phyloP scores from a whole-genome alignment of 2,797 vertebrate genomes.

The Sebastes trivittatus region DNA sequence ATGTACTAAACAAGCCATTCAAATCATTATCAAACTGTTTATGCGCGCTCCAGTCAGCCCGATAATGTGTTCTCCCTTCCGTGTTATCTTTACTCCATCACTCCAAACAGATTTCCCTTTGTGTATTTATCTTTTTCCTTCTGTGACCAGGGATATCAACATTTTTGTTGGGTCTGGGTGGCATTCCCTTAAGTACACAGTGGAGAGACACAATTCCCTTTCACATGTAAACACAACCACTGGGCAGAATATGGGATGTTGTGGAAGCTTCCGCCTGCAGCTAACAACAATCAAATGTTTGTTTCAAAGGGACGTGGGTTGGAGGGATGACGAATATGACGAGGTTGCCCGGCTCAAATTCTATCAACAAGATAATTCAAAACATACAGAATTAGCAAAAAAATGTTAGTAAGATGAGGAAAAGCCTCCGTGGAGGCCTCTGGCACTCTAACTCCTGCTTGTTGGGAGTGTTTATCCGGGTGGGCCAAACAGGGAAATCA shows the following conservation, averaged over 20 bases:
- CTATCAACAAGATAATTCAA: conserved; percentile 37
- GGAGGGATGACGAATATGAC: neutral
- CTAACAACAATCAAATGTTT: conserved; percentile 46
- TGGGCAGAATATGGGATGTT: conserved; percentile 14
- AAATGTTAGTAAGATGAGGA: conserved; percentile 10
- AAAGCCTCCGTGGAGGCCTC: neutral
- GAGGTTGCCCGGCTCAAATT: conserved; percentile 4
- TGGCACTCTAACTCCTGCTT: neutral
- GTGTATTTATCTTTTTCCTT: conserved; percentile 42
- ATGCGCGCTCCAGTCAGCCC: conserved; percentile 9
- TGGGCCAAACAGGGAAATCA: conserved; percentile 40
- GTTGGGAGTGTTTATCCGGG: conserved; percentile 35
- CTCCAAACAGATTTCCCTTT: conserved; percentile 35
- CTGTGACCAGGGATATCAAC: conserved; percentile 35
- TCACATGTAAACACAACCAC: conserved; percentile 37
- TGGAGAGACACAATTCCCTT: conserved; percentile 29
- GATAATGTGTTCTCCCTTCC: conserved; percentile 13
- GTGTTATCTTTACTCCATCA: conserved; percentile 41
- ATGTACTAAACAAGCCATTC: conserved; percentile 36
- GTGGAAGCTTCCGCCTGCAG: neutral
- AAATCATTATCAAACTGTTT: conserved; percentile 46
- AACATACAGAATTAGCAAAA: conserved; percentile 29
- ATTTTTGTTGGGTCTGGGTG: conserved; percentile 46
- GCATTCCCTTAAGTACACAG: conserved; percentile 47
- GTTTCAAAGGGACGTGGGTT: conserved; percentile 23